Conservation (phyloP, 2,888 invertebrate species). For the Celastrina argiolus region DNA sequence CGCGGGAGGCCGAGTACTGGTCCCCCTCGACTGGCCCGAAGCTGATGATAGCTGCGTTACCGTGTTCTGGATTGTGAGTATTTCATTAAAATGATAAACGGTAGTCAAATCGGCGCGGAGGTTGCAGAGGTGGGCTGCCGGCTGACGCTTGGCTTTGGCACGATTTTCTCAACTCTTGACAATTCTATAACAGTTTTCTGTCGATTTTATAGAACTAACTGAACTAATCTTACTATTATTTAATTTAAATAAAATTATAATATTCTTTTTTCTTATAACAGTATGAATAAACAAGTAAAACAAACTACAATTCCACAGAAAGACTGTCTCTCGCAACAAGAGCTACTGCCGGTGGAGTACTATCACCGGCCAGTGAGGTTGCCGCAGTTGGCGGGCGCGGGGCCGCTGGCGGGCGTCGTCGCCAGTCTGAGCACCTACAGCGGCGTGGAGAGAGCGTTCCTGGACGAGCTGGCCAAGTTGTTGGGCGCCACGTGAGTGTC, state of each 20-base stretch:
- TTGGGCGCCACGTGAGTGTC: slow-evolving; percentile 85
- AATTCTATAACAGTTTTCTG: no score
- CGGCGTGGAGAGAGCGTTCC: slow-evolving; percentile 84
- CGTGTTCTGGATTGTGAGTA: slow-evolving; percentile 82
- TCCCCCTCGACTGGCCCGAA: slow-evolving; percentile 61
- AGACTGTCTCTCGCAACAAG: slow-evolving; percentile 80
- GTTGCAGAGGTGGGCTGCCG: no score
- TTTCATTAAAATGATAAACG: neutral
- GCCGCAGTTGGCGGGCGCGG: slow-evolving; percentile 56
- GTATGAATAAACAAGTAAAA: neutral
- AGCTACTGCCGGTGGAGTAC: slow-evolving; percentile 80
- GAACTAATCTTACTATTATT: no score
- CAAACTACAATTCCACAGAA: slow-evolving; percentile 60
- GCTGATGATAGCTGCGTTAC: slow-evolving; percentile 78
- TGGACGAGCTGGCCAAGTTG: slow-evolving; percentile 82
- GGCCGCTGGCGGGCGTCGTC: slow-evolving; percentile 81
- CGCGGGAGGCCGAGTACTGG: slow-evolving; percentile 52
- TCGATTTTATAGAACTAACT: no score
- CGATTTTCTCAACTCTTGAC: no score
- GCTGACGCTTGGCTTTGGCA: no score
- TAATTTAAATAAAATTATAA: no score
- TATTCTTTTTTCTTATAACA: no score
- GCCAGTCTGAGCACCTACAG: slow-evolving; percentile 88
- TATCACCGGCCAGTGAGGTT: slow-evolving; percentile 83
- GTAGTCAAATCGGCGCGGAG: no score